Conservation (phyloP, 2,888 invertebrate species). For the Mimachlamys varia region DNA sequence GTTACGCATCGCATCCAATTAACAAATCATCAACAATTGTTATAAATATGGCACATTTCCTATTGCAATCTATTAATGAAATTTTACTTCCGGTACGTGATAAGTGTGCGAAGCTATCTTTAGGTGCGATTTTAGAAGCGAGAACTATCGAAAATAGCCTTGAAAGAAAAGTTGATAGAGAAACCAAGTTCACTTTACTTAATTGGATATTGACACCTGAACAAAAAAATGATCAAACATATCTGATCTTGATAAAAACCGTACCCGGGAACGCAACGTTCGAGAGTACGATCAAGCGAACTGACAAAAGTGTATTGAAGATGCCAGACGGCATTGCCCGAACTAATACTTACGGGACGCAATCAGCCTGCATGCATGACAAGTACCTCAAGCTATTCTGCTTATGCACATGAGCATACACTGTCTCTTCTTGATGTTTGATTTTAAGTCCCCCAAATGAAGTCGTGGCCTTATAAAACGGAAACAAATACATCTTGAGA, state of each 20-base stretch:
- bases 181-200: constrained; percentile 42
- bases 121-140: not conserved
- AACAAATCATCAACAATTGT: constrained; percentile 44
- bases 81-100: constrained; percentile 32
- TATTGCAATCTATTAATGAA: constrained; percentile 50
- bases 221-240: constrained; percentile 37
- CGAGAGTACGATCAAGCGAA: constrained; percentile 48
- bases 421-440: no score
- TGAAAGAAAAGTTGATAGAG: constrained; percentile 31
- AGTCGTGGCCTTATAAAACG: no score
- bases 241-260: constrained; percentile 51
- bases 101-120: not conserved
- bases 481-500: no score
- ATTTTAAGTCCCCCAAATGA: no score
- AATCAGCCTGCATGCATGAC: not conserved
- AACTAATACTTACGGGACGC: not conserved
- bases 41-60: constrained; percentile 30
- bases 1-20: constrained; percentile 54
- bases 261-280: constrained; percentile 52
- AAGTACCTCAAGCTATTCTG: not conserved
- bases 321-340: not conserved
- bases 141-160: not conserved
- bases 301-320: not conserved
- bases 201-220: constrained; percentile 39
- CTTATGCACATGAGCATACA: not conserved